Conservation (phyloP, 2,797 vertebrate species). For the Hyperoplus lanceolatus region DNA sequence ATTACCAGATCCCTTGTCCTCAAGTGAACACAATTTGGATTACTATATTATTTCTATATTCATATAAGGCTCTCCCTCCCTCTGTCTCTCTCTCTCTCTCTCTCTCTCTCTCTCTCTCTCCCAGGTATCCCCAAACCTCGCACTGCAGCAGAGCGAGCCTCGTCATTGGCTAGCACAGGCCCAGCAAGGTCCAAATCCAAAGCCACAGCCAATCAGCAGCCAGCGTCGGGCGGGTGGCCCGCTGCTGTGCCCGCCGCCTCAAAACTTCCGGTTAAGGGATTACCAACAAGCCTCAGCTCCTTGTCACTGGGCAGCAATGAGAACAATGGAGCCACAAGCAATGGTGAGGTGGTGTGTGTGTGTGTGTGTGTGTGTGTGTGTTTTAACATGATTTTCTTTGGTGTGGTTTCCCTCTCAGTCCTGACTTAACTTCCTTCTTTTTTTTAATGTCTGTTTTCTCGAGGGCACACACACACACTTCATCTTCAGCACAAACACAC, state of each 20-base stretch:
- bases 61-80: too few species aligned
- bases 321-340: constrained; percentile 59
- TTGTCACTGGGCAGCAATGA: constrained; percentile 85
- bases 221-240: background rate
- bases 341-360: constrained; percentile 76
- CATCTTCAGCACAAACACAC: background rate
- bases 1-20: too few species aligned
- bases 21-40: too few species aligned
- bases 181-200: constrained; percentile 57
- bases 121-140: constrained; percentile 78
- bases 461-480: background rate
- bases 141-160: constrained; percentile 45
- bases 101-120: background rate
- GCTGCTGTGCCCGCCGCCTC: constrained; percentile 60
- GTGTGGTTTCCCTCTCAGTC: constrained; percentile 37
- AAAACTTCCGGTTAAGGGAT: constrained; percentile 86
- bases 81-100: too few species aligned
- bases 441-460: background rate
- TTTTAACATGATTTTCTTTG: constrained; percentile 18
- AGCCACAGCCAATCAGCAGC: constrained; percentile 59
- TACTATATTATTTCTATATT: too few species aligned
- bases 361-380: too few species aligned
- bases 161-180: background rate
- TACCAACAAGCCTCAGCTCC: constrained; percentile 80
- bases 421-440: constrained; percentile 35